These are phyloP conservation scores for Heliconius hortense DNA, from an alignment of 2,888 invertebrate species.

Conservation along the genomic window DNA sequence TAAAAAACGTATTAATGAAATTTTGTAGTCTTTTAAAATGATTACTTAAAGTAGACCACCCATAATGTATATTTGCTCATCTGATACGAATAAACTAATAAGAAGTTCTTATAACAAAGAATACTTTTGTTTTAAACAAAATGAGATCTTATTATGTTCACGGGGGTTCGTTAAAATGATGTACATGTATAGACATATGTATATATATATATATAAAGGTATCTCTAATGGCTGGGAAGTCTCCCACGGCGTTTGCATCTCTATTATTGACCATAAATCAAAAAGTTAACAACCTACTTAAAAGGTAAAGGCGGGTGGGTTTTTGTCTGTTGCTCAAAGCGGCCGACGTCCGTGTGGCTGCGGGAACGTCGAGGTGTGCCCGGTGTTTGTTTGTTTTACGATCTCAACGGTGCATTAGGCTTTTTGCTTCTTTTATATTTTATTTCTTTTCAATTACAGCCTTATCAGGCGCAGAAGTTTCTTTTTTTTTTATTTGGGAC, in stretches of 20 bases:
- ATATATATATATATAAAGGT: background rate
- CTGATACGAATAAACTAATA: conserved; percentile 47
- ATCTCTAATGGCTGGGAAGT: conserved; percentile 70
- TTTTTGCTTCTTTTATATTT: conserved; percentile 72
- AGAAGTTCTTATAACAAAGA: conserved; percentile 61
- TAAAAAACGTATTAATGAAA: background rate
- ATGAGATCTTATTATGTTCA: conserved; percentile 72
- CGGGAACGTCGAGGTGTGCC: conserved; percentile 63
- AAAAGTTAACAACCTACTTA: conserved; percentile 83
- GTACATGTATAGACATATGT: conserved; percentile 51
- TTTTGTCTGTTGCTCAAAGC: conserved; percentile 78
- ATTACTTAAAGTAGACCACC: conserved; percentile 59
- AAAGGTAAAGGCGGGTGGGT: conserved; percentile 77
- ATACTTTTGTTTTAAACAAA: conserved; percentile 61
- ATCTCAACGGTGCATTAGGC: conserved; percentile 78
- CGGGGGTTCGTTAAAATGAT: conserved; percentile 78
- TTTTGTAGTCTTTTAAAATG: background rate
- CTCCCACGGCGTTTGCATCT: conserved; percentile 80
- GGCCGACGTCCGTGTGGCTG: conserved; percentile 68
- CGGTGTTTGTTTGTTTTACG: conserved; percentile 80
- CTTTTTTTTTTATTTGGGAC: conserved; percentile 53
- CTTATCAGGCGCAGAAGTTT: conserved; percentile 64
- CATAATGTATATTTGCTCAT: conserved; percentile 43
- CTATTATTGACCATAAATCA: conserved; percentile 82
- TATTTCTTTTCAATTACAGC: conserved; percentile 72